These are phyloP conservation scores for Galaxea fascicularis DNA, from an alignment of 92 coral and sea anemone species.

Conservation along the genomic window DNA sequence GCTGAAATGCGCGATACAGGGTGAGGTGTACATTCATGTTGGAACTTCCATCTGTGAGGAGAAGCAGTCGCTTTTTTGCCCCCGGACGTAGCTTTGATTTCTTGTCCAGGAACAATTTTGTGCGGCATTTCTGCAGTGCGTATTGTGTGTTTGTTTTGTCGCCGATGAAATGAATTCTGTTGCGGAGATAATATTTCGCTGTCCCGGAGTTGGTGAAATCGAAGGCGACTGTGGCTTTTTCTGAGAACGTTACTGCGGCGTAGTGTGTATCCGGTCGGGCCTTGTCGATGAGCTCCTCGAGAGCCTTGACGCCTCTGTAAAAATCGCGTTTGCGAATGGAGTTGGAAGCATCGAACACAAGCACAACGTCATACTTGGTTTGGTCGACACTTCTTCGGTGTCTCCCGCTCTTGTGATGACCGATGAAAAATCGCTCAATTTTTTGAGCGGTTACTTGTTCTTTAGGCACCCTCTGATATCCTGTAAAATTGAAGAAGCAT, in stretches of 20 bases:
- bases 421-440: slow-evolving; percentile 59
- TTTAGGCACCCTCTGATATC: slow-evolving; percentile 48
- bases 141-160: slow-evolving; percentile 81
- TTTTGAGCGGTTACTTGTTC: slow-evolving; percentile 56
- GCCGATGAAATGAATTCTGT: slow-evolving; percentile 11
- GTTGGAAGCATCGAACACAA: slow-evolving; percentile 76
- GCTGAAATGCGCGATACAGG: slow-evolving; percentile 71
- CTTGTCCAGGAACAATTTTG: slow-evolving; percentile 39
- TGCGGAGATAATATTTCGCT: slow-evolving; percentile 46
- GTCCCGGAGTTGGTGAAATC: slow-evolving; percentile 45
- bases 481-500: slow-evolving; percentile 3
- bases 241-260: slow-evolving; percentile 61
- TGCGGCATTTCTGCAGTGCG: slow-evolving; percentile 68
- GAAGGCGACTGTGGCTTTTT: slow-evolving; percentile 57
- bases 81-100: slow-evolving; percentile 56
- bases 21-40: slow-evolving; percentile 66
- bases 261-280: slow-evolving; percentile 61
- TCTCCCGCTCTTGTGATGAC: background rate
- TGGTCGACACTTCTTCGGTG: slow-evolving; percentile 9
- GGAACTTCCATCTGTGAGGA: slow-evolving; percentile 88
- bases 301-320: slow-evolving; percentile 62
- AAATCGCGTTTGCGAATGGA: slow-evolving; percentile 73
- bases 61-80: slow-evolving; percentile 68
- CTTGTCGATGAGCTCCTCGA: slow-evolving; percentile 54
- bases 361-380: slow-evolving; percentile 67